Evolutionary conservation across 2,888 invertebrate species (phyloP).

Genomic region (Tipula helvola): DNA sequence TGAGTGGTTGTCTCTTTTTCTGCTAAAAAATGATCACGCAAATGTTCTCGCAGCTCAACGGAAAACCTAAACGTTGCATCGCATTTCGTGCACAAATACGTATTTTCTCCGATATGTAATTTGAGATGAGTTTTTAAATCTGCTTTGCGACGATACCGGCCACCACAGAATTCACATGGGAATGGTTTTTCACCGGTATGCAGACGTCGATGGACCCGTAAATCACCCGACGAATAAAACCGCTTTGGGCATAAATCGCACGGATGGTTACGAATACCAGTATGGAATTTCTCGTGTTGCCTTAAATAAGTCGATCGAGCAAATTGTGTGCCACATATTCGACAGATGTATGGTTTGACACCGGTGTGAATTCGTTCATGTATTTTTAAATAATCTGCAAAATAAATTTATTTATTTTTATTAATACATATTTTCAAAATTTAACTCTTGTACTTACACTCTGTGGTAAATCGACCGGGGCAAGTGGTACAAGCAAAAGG

Average conservation of each 20-base stretch:
- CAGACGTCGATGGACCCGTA: background rate
- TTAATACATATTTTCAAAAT: background rate
- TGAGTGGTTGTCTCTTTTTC: background rate
- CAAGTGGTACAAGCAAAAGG: background rate
- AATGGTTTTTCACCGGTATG: background rate
- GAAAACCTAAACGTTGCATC: background rate
- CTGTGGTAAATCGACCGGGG: background rate
- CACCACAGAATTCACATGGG: background rate
- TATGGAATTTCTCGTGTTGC: background rate
- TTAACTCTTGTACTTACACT: background rate
- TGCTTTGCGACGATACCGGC: background rate
- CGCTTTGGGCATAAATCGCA: background rate
- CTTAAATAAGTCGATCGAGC: background rate
- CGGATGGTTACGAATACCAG: background rate
- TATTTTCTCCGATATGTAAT: background rate
- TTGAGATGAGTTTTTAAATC: background rate
- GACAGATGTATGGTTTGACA: background rate
- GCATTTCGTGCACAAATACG: background rate
- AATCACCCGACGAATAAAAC: background rate
- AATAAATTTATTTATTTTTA: too few species aligned
- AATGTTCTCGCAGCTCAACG: background rate
- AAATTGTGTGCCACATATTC: background rate
- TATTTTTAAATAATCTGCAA: background rate
- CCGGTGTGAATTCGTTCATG: background rate
- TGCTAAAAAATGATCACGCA: background rate